Conservation (phyloP, 2,888 invertebrate genomes). For the Drosophila ezoana region DNA sequence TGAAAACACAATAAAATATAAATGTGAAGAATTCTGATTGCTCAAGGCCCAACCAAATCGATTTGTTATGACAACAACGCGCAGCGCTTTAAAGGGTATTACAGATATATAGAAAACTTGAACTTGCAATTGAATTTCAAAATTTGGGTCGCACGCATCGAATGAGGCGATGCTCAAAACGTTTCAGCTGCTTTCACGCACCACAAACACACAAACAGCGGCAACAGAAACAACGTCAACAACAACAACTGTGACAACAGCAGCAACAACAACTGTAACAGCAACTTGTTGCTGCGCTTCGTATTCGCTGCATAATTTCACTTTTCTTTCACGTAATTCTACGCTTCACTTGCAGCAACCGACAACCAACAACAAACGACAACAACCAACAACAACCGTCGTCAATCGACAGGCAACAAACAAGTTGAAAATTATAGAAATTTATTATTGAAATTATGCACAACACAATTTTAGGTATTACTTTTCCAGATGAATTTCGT, state of each 20-base stretch:
- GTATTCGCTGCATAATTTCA: constrained; percentile 73
- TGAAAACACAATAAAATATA: neutral
- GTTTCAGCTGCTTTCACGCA: constrained; percentile 71
- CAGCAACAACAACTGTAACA: constrained; percentile 22
- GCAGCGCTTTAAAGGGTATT: constrained; percentile 32
- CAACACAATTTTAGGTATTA: constrained; percentile 16
- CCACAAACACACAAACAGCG: constrained; percentile 4
- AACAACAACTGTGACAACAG: constrained; percentile 17
- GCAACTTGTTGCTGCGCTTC: constrained; percentile 46
- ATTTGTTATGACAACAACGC: constrained; percentile 2
- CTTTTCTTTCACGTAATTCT: constrained; percentile 79
- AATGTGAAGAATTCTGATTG: too few species aligned
- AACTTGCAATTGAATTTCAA: constrained; percentile 74
- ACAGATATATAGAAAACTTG: constrained; percentile 61
- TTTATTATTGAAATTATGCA: constrained; percentile 73
- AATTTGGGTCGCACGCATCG: constrained; percentile 78
- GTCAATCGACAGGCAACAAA: constrained; percentile 42
- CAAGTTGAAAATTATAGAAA: constrained; percentile 67
- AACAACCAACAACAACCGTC: constrained; percentile 9
- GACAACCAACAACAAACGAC: constrained; percentile 14
- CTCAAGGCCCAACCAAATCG: neutral
- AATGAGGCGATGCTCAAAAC: constrained; percentile 43
- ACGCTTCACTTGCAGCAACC: constrained; percentile 74
- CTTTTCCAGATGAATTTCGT: constrained; percentile 9
- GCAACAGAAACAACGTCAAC: constrained; percentile 1